A percentile compares a stretch with the other conserved stretches of the same genome.
These are phyloP conservation scores for Philaethria dido DNA, from an alignment of 2,888 invertebrate species.

Conservation along the genomic window DNA sequence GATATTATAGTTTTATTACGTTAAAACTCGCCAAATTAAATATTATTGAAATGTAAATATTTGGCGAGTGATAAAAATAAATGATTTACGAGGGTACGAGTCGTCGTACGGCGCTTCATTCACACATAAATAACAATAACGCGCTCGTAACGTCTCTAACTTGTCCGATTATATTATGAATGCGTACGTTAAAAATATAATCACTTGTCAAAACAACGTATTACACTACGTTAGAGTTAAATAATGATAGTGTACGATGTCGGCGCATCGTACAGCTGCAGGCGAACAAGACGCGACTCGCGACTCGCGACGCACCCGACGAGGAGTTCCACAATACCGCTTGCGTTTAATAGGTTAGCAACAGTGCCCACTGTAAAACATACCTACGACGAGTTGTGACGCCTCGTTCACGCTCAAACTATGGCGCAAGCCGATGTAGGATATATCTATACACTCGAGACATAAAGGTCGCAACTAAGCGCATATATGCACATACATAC, in stretches of 20 bases:
- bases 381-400: conserved; percentile 15
- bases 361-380: conserved; percentile 1
- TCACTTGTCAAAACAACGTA: conserved; percentile 29
- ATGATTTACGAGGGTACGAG: conserved; percentile 15
- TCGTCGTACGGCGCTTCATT: background rate
- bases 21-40: conserved; percentile 12
- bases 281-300: background rate
- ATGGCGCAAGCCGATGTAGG: conserved; percentile 10
- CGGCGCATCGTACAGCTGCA: too few species aligned
- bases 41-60: conserved; percentile 8
- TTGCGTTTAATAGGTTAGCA: conserved; percentile 4
- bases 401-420: conserved; percentile 1
- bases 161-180: conserved; percentile 22
- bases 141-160: conserved; percentile 18
- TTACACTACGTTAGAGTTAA: conserved; percentile 1
- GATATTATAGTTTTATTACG: conserved; percentile 18
- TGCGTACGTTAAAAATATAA: conserved; percentile 28
- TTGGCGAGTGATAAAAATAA: conserved; percentile 9
- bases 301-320: too few species aligned
- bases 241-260: background rate
- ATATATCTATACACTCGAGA: conserved; percentile 9
- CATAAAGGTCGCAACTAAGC: conserved; percentile 10
- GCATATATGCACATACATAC: background rate
- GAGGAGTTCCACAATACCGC: too few species aligned
- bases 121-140: conserved; percentile 27